A percentile compares a stretch with the other conserved stretches of the same genome.
These are phyloP conservation scores for Eumeta japonica DNA, from an alignment of 1,140 invertebrate species.

Conservation along the genomic window DNA sequence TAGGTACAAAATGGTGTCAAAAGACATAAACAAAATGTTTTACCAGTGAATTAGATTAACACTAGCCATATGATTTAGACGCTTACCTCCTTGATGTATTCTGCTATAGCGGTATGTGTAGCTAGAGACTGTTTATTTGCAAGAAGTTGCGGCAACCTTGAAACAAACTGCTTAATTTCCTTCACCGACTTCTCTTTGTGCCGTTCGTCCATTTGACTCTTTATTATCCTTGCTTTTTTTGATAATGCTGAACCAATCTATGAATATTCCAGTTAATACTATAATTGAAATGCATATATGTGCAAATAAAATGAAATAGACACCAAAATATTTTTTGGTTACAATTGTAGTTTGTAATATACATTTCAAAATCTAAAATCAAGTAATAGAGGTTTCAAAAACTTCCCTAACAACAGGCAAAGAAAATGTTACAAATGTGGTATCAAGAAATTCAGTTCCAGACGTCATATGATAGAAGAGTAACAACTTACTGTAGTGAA, in stretches of 20 bases:
- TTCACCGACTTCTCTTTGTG: slow-evolving; percentile 85
- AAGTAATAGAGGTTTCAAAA: neutral
- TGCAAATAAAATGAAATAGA: no score
- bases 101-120: slow-evolving; percentile 66
- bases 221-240: slow-evolving; percentile 84
- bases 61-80: neutral
- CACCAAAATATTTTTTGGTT: no score
- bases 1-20: no score
- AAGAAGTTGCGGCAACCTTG: slow-evolving; percentile 83
- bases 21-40: neutral
- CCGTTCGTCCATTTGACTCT: slow-evolving; percentile 82
- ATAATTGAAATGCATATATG: no score
- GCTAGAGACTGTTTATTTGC: slow-evolving; percentile 83
- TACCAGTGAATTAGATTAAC: neutral
- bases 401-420: no score
- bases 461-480: no score
- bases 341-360: no score
- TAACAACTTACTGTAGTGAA: slow-evolving; percentile 74
- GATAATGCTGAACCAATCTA: slow-evolving; percentile 78
- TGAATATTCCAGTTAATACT: slow-evolving; percentile 1
- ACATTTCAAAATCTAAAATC: neutral
- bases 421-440: no score
- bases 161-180: slow-evolving; percentile 93
- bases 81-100: slow-evolving; percentile 62
- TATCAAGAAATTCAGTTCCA: no score